Conservation (phyloP, 2,113 vertebrate genomes). For the Lipophrys pholis region DNA sequence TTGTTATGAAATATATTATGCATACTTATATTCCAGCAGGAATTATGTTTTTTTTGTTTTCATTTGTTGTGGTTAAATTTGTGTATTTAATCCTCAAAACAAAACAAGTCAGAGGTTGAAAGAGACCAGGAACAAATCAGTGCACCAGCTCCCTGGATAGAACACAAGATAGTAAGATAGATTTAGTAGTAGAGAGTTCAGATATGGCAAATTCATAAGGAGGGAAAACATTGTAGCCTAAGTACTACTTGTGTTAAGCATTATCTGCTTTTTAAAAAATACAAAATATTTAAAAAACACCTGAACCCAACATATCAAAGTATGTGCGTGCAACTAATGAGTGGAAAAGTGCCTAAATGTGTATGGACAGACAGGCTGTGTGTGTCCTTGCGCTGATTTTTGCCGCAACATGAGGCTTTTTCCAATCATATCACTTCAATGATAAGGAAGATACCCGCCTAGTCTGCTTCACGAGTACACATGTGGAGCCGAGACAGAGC, state of each 20-base stretch:
- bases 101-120: background rate
- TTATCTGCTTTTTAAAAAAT: background rate
- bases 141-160: conserved; percentile 11
- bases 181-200: background rate
- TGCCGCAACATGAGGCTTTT: conserved; percentile 25
- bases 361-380: background rate
- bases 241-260: background rate
- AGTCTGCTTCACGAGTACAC: conserved; percentile 52
- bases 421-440: conserved; percentile 46
- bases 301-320: conserved; percentile 10
- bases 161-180: background rate
- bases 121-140: background rate
- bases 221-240: background rate
- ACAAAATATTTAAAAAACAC: conserved; percentile 17
- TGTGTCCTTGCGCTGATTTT: conserved; percentile 9
- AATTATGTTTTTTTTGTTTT: conserved; percentile 85
- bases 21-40: conserved; percentile 90
- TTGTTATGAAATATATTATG: conserved; percentile 93
- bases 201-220: conserved; percentile 13
- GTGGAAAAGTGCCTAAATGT: background rate
- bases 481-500: conserved; percentile 55
- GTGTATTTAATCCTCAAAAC: conserved; percentile 86
- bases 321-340: background rate
- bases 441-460: conserved; percentile 69
- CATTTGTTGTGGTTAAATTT: conserved; percentile 88